Conservation (phyloP, 2,113 vertebrate genomes). For the Nibea albiflora region DNA sequence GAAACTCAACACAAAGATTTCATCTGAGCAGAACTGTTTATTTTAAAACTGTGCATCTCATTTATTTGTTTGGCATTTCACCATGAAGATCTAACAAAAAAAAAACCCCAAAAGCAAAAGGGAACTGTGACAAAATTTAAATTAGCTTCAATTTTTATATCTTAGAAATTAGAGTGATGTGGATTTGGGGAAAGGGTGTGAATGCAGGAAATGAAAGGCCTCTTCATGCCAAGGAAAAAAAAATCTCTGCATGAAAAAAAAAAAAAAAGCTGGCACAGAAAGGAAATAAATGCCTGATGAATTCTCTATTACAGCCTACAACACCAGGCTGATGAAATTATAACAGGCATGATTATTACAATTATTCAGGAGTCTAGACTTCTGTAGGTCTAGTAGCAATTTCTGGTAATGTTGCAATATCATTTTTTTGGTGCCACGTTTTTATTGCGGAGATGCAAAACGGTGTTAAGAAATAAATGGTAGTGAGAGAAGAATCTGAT, state of each 20-base stretch:
- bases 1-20: constrained; percentile 27
- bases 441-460: constrained; percentile 23
- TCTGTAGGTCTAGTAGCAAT: constrained; percentile 27
- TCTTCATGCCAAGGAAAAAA: constrained; percentile 36
- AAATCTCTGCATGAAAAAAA: constrained; percentile 28
- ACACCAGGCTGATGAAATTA: constrained; percentile 39
- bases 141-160: constrained; percentile 62
- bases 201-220: constrained; percentile 53
- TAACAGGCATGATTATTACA: constrained; percentile 56
- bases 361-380: constrained; percentile 52
- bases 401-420: constrained; percentile 25
- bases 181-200: constrained; percentile 45
- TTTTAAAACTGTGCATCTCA: constrained; percentile 44
- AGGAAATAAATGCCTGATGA: constrained; percentile 52
- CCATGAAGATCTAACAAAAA: constrained; percentile 10
- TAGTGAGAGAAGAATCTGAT: not conserved
- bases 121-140: constrained; percentile 54
- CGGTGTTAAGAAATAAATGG: constrained; percentile 11
- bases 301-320: constrained; percentile 39
- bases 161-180: constrained; percentile 48
- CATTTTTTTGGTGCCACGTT: constrained; percentile 1
- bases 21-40: constrained; percentile 22
- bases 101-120: constrained; percentile 36
- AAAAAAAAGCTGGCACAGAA: constrained; percentile 42
- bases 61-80: constrained; percentile 49